phyloP scores from a whole-genome alignment of 2,888 invertebrate genomes.

The Gryllus longicercus region DNA sequence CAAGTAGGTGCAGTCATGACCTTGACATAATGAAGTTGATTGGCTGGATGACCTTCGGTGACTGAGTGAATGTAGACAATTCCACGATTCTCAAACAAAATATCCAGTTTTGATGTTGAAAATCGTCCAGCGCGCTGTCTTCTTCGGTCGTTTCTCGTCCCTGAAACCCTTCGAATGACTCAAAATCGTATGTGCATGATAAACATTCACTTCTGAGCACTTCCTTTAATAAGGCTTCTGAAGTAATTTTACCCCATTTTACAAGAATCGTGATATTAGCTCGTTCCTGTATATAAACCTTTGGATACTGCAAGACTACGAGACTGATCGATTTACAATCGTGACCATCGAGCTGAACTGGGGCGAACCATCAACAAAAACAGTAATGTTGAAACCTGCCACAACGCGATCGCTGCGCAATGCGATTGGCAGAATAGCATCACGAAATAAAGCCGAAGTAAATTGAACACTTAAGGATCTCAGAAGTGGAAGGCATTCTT shows the following conservation, averaged over 20 bases:
- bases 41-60: neutral
- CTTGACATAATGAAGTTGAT: neutral
- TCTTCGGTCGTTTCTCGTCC: neutral
- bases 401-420: neutral
- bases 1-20: neutral
- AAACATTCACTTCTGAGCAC: neutral
- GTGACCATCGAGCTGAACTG: neutral
- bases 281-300: neutral
- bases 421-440: no score
- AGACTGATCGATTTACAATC: neutral
- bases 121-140: neutral
- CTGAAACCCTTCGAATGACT: neutral
- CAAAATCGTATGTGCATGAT: neutral
- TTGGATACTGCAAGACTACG: no score
- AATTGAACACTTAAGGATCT: no score
- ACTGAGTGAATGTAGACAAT: neutral
- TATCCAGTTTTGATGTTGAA: constrained; percentile 17
- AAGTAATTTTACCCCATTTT: neutral
- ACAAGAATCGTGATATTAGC: neutral
- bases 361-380: neutral
- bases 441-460: no score
- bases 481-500: no score
- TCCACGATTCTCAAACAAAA: neutral
- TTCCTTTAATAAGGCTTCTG: neutral
- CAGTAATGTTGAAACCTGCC: neutral